These are phyloP conservation scores for Volucella zonaria DNA, from an alignment of 2,888 invertebrate species.

Conservation along the genomic window DNA sequence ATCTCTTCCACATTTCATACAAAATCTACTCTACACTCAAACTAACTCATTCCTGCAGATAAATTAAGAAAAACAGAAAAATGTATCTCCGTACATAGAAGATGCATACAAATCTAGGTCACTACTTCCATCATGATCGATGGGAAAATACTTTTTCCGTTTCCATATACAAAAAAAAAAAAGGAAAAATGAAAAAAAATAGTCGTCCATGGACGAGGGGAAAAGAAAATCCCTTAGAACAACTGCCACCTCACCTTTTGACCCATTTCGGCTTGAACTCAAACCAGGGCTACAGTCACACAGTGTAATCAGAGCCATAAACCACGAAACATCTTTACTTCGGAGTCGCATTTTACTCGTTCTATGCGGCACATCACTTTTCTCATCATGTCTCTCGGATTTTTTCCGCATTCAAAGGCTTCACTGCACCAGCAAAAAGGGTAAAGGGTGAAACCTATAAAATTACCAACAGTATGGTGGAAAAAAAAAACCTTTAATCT, in stretches of 20 bases:
- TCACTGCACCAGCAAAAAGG: slow-evolving; percentile 17
- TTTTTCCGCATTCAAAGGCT: slow-evolving; percentile 7
- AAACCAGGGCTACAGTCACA: slow-evolving; percentile 55
- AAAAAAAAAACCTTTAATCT: slow-evolving; percentile 1
- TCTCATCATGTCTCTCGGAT: not conserved
- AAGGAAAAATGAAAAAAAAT: not conserved
- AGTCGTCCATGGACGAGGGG: slow-evolving; percentile 22
- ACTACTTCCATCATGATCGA: slow-evolving; percentile 45
- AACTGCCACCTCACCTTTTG: slow-evolving; percentile 69
- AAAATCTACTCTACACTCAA: slow-evolving; percentile 3
- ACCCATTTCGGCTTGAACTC: slow-evolving; percentile 60
- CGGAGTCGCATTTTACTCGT: slow-evolving; percentile 62
- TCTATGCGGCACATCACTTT: slow-evolving; percentile 12
- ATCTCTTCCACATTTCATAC: not conserved
- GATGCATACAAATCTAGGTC: slow-evolving; percentile 52
- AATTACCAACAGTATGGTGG: slow-evolving; percentile 12
- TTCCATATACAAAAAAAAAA: not conserved
- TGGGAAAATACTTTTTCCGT: not conserved
- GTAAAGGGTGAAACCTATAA: slow-evolving; percentile 63
- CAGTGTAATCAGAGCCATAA: slow-evolving; percentile 67
- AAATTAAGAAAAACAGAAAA: slow-evolving; percentile 6
- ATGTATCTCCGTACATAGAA: not conserved
- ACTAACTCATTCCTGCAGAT: not conserved
- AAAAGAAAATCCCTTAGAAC: slow-evolving; percentile 66
- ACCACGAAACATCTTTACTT: slow-evolving; percentile 72